phyloP scores from a whole-genome alignment of 2,797 vertebrate species.

The Notolabrus celidotus region DNA sequence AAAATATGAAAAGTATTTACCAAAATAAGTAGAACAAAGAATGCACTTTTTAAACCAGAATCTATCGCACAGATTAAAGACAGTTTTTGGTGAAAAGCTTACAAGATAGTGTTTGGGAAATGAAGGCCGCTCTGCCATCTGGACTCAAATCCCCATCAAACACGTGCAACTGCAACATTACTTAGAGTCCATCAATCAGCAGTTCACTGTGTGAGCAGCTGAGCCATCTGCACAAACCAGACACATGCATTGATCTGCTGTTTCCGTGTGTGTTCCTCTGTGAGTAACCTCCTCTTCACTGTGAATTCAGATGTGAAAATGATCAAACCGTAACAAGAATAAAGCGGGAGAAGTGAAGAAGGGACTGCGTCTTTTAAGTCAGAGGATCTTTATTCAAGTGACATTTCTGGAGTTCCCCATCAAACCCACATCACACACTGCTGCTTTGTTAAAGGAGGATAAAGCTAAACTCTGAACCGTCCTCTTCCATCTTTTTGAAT shows the following conservation, averaged over 20 bases:
- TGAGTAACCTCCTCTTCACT: slow-evolving; percentile 5
- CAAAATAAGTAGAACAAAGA: not conserved
- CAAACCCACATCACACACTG: slow-evolving; percentile 20
- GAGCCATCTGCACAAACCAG: slow-evolving; percentile 28
- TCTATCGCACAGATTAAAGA: not conserved
- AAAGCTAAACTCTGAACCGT: not conserved
- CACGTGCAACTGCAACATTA: slow-evolving; percentile 46
- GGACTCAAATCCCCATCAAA: slow-evolving; percentile 68
- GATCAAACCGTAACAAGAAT: slow-evolving; percentile 3
- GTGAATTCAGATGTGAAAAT: not conserved
- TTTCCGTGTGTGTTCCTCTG: slow-evolving; percentile 34
- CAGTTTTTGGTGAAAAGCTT: slow-evolving; percentile 1
- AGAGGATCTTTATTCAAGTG: slow-evolving; percentile 18
- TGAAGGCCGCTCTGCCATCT: slow-evolving; percentile 62
- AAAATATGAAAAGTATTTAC: not conserved
- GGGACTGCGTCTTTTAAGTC: slow-evolving; percentile 2
- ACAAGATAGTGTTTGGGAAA: slow-evolving; percentile 26
- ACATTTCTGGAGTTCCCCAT: slow-evolving; percentile 18
- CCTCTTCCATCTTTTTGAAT: slow-evolving; percentile 14
- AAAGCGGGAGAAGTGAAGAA: slow-evolving; percentile 14
- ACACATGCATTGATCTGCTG: slow-evolving; percentile 21
- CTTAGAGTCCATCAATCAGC: slow-evolving; percentile 41
- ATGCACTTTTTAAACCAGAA: not conserved
- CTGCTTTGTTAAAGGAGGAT: not conserved
- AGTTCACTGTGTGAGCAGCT: slow-evolving; percentile 47